These are phyloP conservation scores for Cheiracanthium punctorium DNA, from an alignment of 2,888 invertebrate species.

Conservation along the genomic window DNA sequence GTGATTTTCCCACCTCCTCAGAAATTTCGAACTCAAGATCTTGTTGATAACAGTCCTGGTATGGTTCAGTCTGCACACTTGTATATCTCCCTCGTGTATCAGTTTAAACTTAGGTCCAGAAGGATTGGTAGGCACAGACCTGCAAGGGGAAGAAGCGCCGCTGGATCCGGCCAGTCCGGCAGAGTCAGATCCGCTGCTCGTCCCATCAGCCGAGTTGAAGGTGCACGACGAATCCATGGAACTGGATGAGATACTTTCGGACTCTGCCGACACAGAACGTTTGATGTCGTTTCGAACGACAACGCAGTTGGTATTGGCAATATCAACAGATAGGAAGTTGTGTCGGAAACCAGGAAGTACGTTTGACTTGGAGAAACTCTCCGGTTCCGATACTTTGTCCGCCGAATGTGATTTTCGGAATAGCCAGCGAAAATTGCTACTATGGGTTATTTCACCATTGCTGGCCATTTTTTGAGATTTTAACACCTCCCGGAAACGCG, in stretches of 20 bases:
- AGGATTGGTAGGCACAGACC: slow-evolving; percentile 68
- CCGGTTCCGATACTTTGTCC: neutral
- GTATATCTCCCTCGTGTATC: slow-evolving; percentile 83
- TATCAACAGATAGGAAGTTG: slow-evolving; percentile 30
- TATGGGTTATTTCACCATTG: slow-evolving; percentile 37
- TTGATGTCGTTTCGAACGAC: slow-evolving; percentile 45
- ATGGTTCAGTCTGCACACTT: slow-evolving; percentile 86
- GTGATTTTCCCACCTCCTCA: slow-evolving; percentile 87
- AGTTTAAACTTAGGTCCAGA: slow-evolving; percentile 80
- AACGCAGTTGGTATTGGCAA: slow-evolving; percentile 11
- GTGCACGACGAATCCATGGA: slow-evolving; percentile 57
- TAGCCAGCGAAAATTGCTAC: slow-evolving; percentile 43
- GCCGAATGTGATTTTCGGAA: slow-evolving; percentile 26
- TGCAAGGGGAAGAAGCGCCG: slow-evolving; percentile 43
- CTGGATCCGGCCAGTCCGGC: slow-evolving; percentile 22
- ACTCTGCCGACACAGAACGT: slow-evolving; percentile 23
- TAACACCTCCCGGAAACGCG: no score
- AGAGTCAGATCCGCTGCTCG: slow-evolving; percentile 19
- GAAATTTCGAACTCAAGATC: slow-evolving; percentile 85
- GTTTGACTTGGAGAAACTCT: slow-evolving; percentile 41
- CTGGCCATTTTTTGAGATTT: slow-evolving; percentile 48
- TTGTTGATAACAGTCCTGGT: slow-evolving; percentile 86
- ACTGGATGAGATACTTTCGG: slow-evolving; percentile 48
- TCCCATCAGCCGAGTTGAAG: slow-evolving; percentile 41
- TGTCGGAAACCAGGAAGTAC: slow-evolving; percentile 52